Evolutionary conservation across 2,113 vertebrate species (phyloP).

Genomic region (Sinocyclocheilus rhinocerous): DNA sequence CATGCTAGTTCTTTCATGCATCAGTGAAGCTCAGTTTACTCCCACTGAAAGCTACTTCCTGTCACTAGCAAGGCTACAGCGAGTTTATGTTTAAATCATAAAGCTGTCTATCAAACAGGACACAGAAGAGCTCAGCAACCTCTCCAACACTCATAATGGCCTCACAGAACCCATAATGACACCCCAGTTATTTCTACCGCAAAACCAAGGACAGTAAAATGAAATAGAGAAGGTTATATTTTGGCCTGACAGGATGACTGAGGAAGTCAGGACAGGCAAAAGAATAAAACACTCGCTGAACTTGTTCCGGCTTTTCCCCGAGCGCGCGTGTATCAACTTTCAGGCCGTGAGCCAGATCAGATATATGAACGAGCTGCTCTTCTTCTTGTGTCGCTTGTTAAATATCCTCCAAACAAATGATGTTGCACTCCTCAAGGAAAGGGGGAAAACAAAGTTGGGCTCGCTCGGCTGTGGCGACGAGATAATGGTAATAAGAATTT

Average conservation of each 20-base stretch:
- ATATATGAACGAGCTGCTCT: constrained; percentile 51
- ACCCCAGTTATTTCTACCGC: constrained; percentile 54
- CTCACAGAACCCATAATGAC: constrained; percentile 42
- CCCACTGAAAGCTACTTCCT: constrained; percentile 29
- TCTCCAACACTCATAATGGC: constrained; percentile 39
- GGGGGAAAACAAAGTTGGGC: constrained; percentile 45
- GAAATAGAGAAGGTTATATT: constrained; percentile 37
- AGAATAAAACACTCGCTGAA: constrained; percentile 58
- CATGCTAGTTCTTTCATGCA: background rate
- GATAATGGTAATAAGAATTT: constrained; percentile 63
- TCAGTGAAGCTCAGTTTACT: background rate
- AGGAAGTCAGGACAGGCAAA: constrained; percentile 29
- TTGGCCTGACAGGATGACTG: constrained; percentile 52
- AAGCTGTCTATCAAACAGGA: constrained; percentile 53
- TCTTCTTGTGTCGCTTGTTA: constrained; percentile 64
- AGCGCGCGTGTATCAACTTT: constrained; percentile 60
- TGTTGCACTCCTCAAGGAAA: constrained; percentile 56
- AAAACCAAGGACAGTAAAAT: constrained; percentile 50
- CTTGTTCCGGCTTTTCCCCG: constrained; percentile 56
- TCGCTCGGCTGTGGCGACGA: constrained; percentile 65
- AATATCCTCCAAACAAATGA: constrained; percentile 70
- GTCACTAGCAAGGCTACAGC: constrained; percentile 61
- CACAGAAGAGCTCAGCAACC: constrained; percentile 35
- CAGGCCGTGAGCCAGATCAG: constrained; percentile 70
- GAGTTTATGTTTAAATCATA: constrained; percentile 52